Conservation (phyloP, 1,140 invertebrate species). For the Megalonaias nervosa region DNA sequence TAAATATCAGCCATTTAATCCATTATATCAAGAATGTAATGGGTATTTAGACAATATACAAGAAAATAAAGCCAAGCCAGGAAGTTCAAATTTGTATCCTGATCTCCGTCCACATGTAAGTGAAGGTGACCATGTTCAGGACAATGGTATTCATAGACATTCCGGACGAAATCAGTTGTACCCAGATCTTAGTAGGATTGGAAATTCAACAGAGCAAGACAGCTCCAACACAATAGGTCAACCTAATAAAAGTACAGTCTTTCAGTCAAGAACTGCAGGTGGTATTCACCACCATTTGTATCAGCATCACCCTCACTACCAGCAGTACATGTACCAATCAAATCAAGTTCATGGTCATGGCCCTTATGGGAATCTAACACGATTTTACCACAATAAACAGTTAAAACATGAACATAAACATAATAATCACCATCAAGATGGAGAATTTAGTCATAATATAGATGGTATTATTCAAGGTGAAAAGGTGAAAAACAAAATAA, state of each 20-base stretch:
- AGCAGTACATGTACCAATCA: not conserved
- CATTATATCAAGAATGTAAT: not conserved
- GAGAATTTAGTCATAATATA: slow-evolving; percentile 10
- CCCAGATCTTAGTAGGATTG: too few species aligned
- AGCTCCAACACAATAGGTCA: too few species aligned
- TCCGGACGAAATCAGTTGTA: too few species aligned
- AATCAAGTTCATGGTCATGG: not conserved
- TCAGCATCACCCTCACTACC: not conserved
- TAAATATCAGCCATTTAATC: not conserved
- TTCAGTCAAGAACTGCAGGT: too few species aligned
- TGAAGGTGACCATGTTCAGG: too few species aligned
- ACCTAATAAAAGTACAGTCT: too few species aligned
- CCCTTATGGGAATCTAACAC: slow-evolving; percentile 8
- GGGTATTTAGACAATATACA: not conserved
- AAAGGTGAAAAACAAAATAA: slow-evolving; percentile 85
- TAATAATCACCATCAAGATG: slow-evolving; percentile 19
- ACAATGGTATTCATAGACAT: too few species aligned
- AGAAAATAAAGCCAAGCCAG: not conserved
- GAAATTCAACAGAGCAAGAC: too few species aligned
- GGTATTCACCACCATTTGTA: too few species aligned
- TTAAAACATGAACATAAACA: slow-evolving; percentile 25
- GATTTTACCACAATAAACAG: slow-evolving; percentile 12
- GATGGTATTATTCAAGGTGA: slow-evolving; percentile 71
- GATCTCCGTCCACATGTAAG: too few species aligned
- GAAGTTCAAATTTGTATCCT: too few species aligned